phyloP scores from a whole-genome alignment of 2,113 vertebrate genomes.

The Clinocottus analis region DNA sequence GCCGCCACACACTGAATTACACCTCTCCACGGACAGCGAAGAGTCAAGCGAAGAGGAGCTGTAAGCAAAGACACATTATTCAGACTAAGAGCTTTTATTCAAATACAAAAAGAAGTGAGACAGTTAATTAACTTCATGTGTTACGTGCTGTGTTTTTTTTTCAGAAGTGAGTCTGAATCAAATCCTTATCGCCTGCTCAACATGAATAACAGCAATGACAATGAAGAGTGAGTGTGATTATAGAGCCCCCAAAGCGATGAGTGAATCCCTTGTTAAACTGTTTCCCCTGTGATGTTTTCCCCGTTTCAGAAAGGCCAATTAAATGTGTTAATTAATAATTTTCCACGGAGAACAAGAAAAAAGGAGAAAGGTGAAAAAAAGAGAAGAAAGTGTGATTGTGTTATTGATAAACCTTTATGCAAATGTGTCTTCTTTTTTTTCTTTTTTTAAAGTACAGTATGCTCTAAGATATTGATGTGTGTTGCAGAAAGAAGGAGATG shows the following conservation, averaged over 20 bases:
- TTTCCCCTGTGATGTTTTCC: not conserved
- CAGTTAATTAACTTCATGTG: not conserved
- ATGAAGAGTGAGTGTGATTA: conserved; percentile 85
- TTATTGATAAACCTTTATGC: not conserved
- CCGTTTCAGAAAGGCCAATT: not conserved
- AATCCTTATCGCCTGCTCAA: conserved; percentile 79
- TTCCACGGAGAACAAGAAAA: conserved; percentile 54
- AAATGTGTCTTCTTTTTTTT: not conserved
- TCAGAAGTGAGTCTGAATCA: conserved; percentile 75
- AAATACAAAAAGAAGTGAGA: conserved; percentile 1
- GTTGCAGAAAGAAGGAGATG: conserved; percentile 48
- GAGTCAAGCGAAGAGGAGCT: conserved; percentile 45
- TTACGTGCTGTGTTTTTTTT: conserved; percentile 59
- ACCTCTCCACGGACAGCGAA: conserved; percentile 39
- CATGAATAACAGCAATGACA: conserved; percentile 92
- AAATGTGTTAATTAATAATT: conserved; percentile 31
- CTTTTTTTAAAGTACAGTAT: not conserved
- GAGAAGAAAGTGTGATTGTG: conserved; percentile 81
- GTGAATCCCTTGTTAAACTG: not conserved
- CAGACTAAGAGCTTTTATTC: not conserved
- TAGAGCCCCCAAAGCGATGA: not conserved
- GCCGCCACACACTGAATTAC: conserved; percentile 16
- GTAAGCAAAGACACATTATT: conserved; percentile 46
- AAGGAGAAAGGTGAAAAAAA: conserved; percentile 82
- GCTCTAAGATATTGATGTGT: not conserved